These are phyloP conservation scores for Neofelis nebulosa DNA, from an alignment of 2,113 vertebrate species.

Conservation along the genomic window DNA sequence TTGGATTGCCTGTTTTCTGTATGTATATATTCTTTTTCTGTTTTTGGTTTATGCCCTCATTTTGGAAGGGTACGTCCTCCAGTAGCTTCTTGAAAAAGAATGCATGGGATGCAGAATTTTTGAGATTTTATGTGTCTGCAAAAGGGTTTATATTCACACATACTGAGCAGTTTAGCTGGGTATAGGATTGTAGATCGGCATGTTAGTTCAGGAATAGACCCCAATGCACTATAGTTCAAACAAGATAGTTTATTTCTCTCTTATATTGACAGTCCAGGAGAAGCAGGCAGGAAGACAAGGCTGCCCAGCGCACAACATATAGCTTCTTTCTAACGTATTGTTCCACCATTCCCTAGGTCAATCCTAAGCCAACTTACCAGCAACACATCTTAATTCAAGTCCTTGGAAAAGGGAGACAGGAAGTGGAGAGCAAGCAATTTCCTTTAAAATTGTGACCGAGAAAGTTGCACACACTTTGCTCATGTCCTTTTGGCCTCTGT, in stretches of 20 bases:
- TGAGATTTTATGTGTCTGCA: background rate
- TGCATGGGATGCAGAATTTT: background rate
- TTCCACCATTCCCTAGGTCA: background rate
- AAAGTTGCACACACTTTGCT: background rate
- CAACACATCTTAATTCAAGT: background rate
- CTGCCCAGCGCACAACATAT: background rate
- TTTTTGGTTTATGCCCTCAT: background rate
- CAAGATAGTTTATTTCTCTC: background rate
- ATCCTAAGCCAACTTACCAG: background rate
- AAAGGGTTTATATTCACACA: background rate
- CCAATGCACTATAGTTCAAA: background rate
- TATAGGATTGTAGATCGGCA: background rate
- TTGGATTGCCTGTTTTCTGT: background rate
- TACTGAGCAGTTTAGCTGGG: background rate
- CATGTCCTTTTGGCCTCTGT: background rate
- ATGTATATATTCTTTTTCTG: background rate
- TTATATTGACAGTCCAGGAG: background rate
- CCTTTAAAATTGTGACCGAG: background rate
- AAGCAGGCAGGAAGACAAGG: background rate
- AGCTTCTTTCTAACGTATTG: background rate
- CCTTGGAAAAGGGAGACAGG: background rate
- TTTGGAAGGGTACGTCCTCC: background rate
- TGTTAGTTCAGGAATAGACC: background rate
- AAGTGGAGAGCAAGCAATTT: background rate
- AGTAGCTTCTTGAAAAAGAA: constrained; percentile 32